phyloP scores from a whole-genome alignment of 2,888 invertebrate species.

The Sarcophaga variegata region DNA sequence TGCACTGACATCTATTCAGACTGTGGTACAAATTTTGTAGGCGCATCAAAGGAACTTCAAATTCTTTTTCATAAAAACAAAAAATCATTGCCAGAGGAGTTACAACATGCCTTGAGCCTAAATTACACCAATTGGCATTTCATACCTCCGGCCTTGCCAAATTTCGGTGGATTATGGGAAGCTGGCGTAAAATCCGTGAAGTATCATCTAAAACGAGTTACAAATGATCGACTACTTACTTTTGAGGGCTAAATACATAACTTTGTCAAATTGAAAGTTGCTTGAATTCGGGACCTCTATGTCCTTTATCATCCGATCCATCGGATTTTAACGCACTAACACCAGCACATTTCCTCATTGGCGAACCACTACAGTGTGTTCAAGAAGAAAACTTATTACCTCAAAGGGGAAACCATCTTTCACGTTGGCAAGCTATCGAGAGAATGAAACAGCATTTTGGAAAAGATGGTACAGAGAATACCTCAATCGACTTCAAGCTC shows the following conservation, averaged over 20 bases:
- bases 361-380: conserved; percentile 41
- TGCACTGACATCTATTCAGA: conserved; percentile 59
- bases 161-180: no score
- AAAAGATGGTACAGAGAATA: conserved; percentile 42
- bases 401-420: background rate
- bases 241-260: no score
- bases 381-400: conserved; percentile 9
- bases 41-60: conserved; percentile 5
- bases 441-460: conserved; percentile 51
- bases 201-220: no score
- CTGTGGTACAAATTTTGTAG: conserved; percentile 60
- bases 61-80: conserved; percentile 17
- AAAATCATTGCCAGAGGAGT: conserved; percentile 15
- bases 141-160: no score
- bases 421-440: conserved; percentile 11
- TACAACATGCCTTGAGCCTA: no score
- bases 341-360: conserved; percentile 43
- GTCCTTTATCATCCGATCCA: no score
- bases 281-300: no score
- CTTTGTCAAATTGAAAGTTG: no score
- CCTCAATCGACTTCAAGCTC: conserved; percentile 41
- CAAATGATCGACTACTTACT: no score
- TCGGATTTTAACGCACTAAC: no score
- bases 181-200: no score
- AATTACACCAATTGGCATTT: background rate